These are phyloP conservation scores for Diadophis punctatus DNA, from an alignment of 2,113 vertebrate genomes.

Conservation along the genomic window DNA sequence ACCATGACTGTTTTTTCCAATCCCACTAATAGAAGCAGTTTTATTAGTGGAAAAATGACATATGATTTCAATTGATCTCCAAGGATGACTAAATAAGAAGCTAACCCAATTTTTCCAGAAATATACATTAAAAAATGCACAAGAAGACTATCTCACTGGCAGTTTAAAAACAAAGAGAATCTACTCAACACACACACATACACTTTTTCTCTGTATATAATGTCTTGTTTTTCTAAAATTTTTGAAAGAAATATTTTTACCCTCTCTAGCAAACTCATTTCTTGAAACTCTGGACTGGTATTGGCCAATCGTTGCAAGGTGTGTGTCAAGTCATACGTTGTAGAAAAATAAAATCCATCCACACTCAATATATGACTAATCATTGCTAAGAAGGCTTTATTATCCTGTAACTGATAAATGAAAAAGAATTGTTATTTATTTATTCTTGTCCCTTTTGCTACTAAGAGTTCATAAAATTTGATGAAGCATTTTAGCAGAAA, in stretches of 20 bases:
- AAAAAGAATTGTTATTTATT: conserved; percentile 10
- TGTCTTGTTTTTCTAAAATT: not conserved
- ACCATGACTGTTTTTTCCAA: not conserved
- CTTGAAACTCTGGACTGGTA: conserved; percentile 96
- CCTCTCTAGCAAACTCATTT: conserved; percentile 94
- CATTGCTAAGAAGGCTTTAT: conserved; percentile 93
- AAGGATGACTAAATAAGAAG: not conserved
- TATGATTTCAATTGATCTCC: not conserved
- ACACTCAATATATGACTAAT: conserved; percentile 83
- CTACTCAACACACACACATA: not conserved
- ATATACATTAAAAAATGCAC: not conserved
- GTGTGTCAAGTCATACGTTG: conserved; percentile 90
- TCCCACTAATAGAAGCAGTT: not conserved
- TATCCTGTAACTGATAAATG: conserved; percentile 87
- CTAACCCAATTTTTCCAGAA: not conserved
- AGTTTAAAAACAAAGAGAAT: not conserved
- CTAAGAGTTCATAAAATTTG: not conserved
- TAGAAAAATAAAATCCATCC: conserved; percentile 92
- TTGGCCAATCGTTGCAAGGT: conserved; percentile 89
- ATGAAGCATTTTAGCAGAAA: not conserved
- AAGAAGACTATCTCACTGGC: not conserved
- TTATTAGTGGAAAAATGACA: not conserved
- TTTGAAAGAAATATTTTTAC: conserved; percentile 62
- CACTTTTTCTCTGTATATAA: not conserved
- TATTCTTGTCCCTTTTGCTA: not conserved